Evolutionary conservation across 2,797 vertebrate species (phyloP).

Genomic region (Gorsachius magnificus): DNA sequence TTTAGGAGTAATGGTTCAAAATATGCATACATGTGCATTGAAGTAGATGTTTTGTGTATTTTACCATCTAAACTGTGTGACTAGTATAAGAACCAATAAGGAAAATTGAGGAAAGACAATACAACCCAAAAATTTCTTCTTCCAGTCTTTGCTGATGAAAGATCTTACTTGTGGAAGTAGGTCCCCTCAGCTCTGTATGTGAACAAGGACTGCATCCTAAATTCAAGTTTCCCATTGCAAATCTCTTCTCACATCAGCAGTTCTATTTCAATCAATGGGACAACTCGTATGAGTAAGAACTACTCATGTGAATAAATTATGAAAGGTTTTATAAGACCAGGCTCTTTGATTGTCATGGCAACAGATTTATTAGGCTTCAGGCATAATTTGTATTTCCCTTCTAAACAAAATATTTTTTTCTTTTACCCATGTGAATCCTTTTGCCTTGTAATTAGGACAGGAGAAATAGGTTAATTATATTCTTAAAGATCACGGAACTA

Average conservation of each 20-base stretch:
- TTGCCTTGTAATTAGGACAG: conserved; percentile 8
- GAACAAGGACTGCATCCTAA: background rate
- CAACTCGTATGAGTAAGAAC: conserved; percentile 25
- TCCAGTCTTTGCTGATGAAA: background rate
- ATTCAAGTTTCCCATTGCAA: background rate
- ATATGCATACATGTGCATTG: background rate
- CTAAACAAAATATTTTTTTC: background rate
- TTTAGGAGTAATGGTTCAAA: background rate
- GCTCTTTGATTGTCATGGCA: conserved; percentile 50
- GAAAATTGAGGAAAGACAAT: background rate
- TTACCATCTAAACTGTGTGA: background rate
- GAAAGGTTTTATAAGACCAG: conserved; percentile 28
- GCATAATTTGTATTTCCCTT: conserved; percentile 19
- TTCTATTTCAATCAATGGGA: background rate
- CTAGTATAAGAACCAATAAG: background rate
- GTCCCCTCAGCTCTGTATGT: background rate
- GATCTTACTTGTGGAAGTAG: background rate
- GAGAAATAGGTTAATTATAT: conserved; percentile 23
- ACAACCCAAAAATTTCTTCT: background rate
- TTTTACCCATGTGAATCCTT: background rate
- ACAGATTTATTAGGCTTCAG: conserved; percentile 33
- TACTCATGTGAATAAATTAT: conserved; percentile 64
- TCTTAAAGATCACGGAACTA: background rate
- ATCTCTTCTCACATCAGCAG: background rate
- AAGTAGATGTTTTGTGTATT: background rate